These are phyloP conservation scores for Syrrhaptes paradoxus DNA, from an alignment of 2,113 vertebrate genomes.

Conservation along the genomic window DNA sequence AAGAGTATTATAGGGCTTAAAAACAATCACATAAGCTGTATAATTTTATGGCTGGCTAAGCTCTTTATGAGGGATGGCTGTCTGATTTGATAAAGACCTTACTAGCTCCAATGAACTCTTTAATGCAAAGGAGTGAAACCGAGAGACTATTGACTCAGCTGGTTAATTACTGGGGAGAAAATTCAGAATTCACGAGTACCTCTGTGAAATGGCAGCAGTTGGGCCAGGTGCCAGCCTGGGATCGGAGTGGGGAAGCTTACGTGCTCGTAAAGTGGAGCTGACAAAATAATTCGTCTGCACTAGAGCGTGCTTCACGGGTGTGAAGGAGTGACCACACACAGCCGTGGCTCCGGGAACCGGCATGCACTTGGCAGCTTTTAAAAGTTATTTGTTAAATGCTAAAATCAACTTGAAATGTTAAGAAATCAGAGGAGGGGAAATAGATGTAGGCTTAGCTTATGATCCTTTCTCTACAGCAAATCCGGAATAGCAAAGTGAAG, in stretches of 20 bases:
- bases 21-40: constrained; percentile 69
- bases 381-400: neutral
- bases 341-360: fast-evolving
- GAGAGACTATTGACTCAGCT: neutral
- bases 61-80: constrained; percentile 56
- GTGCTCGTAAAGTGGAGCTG: neutral
- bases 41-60: constrained; percentile 35
- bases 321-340: fast-evolving
- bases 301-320: neutral
- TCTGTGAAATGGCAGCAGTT: neutral
- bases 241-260: neutral
- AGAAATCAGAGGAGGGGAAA: neutral
- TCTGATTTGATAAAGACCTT: constrained; percentile 33
- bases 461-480: neutral
- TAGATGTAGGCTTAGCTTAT: neutral
- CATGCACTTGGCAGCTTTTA: neutral
- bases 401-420: neutral
- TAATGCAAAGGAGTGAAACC: neutral
- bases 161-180: neutral
- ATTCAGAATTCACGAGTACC: neutral
- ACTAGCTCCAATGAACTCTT: constrained; percentile 19
- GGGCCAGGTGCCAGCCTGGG: neutral
- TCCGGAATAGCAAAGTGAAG: neutral
- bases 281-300: neutral
- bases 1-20: constrained; percentile 72